A percentile compares a stretch with the other conserved stretches of the same genome.
phyloP scores from a whole-genome alignment of 53 echinoderm and acorn worm species.

The Paelopatides confundens region DNA sequence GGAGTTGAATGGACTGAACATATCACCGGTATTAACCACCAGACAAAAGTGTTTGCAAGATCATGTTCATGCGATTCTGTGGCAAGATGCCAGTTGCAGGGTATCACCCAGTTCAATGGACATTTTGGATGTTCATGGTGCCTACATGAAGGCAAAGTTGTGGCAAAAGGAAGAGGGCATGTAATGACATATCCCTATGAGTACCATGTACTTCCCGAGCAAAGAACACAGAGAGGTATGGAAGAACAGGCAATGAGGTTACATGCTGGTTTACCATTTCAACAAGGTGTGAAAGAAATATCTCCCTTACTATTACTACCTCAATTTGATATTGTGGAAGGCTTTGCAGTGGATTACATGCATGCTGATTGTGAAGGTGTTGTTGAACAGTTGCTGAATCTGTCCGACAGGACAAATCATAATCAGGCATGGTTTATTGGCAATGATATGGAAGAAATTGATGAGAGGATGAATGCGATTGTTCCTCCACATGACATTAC shows the following conservation, averaged over 20 bases:
- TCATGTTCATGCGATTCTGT: constrained; percentile 58
- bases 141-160: constrained; percentile 47
- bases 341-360: constrained; percentile 59
- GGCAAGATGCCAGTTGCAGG: constrained; percentile 48
- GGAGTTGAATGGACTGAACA: constrained; percentile 54
- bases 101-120: constrained; percentile 63
- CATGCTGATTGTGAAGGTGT: constrained; percentile 61
- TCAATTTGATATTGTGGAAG: constrained; percentile 57
- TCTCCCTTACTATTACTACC: constrained; percentile 55
- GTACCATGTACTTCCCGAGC: constrained; percentile 18
- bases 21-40: background rate
- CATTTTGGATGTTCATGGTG: constrained; percentile 67
- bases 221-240: background rate
- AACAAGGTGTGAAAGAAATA: constrained; percentile 50
- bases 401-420: constrained; percentile 60
- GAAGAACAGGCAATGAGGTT: constrained; percentile 5
- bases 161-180: constrained; percentile 50
- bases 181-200: constrained; percentile 40
- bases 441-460: constrained; percentile 33
- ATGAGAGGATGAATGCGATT: constrained; percentile 46
- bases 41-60: constrained; percentile 29
- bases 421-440: constrained; percentile 59
- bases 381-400: constrained; percentile 28
- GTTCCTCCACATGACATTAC: constrained; percentile 58
- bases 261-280: background rate